These are phyloP conservation scores for Lytechinus variegatus DNA, from an alignment of 35 echinoderm and acorn worm species.

Conservation along the genomic window DNA sequence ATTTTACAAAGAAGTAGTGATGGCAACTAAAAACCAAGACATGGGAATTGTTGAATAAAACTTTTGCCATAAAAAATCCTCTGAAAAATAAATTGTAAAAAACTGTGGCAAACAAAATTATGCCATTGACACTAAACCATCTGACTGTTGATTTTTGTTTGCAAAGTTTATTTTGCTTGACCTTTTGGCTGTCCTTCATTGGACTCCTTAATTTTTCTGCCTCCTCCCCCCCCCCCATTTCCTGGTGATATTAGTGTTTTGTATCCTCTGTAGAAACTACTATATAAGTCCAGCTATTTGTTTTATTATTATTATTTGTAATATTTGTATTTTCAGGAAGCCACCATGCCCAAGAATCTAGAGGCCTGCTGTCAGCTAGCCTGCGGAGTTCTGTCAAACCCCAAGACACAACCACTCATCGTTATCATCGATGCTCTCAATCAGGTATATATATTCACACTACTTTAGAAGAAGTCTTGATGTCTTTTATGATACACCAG, in stretches of 20 bases:
- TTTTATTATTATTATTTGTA: neutral
- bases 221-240: no score
- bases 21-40: neutral
- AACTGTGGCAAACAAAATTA: no score
- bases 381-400: constrained; percentile 61
- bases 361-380: constrained; percentile 69
- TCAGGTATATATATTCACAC: constrained; percentile 59
- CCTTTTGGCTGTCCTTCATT: no score
- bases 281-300: neutral
- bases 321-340: constrained; percentile 43
- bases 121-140: no score
- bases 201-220: no score
- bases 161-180: no score
- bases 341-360: constrained; percentile 77
- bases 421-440: constrained; percentile 80
- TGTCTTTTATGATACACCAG: no score
- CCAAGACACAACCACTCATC: constrained; percentile 67
- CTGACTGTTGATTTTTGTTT: no score
- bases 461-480: neutral
- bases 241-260: no score
- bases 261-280: neutral
- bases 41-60: no score
- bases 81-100: no score
- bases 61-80: no score
- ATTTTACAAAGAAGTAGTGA: neutral